Base-by-base conservation (phyloP, 1,140 invertebrate genomes). In the Nephila pilipes region DNA sequence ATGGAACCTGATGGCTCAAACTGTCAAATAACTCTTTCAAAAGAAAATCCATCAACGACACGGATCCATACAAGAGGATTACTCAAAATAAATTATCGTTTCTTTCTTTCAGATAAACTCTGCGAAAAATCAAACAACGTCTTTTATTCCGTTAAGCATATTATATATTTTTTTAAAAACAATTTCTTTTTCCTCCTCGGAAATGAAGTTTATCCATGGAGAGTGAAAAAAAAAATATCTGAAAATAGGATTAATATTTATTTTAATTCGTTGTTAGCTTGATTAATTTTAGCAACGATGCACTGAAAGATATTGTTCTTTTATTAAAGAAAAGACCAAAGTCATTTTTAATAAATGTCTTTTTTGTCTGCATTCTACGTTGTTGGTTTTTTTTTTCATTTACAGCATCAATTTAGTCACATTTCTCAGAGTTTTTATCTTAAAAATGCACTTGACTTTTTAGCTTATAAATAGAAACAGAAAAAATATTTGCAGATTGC, bases 261-360 rank as follows among this genome's bases (percentile, higher is more conserved):
- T 36, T 75, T 75, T 32, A 75, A 75, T 75, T 75, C 12, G 69
- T 16, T 75, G 29, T 75, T 36, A 75, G 18, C 29, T 75, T 75
- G 69, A 75, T 75, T 32, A 75, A 75, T 75, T 75, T 75, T 36
- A 14, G 69, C 69, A 36, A 75, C 32, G 69, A 36, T 75, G 69
- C 69, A 18, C 18, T 18, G 29, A 75, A 36, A 75, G 69, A 75
- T 18, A 75, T 32, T 75, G 69, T 75, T 75, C 32, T 29, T 36
- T 36, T n/a, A 18, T 3, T 20, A 29, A 5, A 75, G 29, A 65
- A 5, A 36, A 18, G 14, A 18, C 69, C 16, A 12, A 5, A 32
- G 16, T 75, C 69, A 75, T 14, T 75, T 65, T 75, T 6, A 36
- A 29, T 75, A 75, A 32, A 46, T 46, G 46, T 75, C 18, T 18